Conservation (phyloP, 2,113 vertebrate genomes). For the Elachura formosa region DNA sequence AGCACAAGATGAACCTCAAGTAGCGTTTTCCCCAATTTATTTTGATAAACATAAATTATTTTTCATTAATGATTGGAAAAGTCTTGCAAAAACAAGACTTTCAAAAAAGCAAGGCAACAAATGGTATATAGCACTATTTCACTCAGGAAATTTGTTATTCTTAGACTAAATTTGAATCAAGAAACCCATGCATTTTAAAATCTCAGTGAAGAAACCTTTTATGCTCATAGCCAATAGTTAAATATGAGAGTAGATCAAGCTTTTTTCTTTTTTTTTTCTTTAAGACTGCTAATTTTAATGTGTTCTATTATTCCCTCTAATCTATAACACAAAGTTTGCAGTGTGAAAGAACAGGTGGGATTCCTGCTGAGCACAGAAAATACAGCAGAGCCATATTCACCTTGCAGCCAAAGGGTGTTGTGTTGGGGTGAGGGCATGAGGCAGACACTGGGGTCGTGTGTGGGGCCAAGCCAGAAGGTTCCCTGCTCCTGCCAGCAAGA, state of each 20-base stretch:
- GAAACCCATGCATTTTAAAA: not conserved
- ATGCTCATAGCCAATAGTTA: not conserved
- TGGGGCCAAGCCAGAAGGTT: not conserved
- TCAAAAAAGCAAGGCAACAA: not conserved
- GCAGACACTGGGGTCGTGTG: not conserved
- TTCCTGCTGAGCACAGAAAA: not conserved
- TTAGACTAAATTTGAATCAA: not conserved
- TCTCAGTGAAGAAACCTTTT: not conserved
- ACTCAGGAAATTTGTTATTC: not conserved
- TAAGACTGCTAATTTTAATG: not conserved
- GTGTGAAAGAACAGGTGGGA: not conserved
- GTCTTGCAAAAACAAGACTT: not conserved
- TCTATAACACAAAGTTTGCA: not conserved
- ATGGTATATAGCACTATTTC: not conserved
- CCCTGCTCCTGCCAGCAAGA: not conserved
- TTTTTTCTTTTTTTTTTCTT: not conserved
- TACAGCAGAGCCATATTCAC: not conserved
- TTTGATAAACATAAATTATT: not conserved
- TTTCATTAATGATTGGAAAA: not conserved
- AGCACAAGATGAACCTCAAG: not conserved
- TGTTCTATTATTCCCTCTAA: not conserved
- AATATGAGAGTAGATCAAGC: not conserved
- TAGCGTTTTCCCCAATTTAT: not conserved
- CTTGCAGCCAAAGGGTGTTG: not conserved
- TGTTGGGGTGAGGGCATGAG: not conserved